A percentile compares a stretch with the other conserved stretches of the same genome.
Evolutionary conservation across 2,113 vertebrate genomes (phyloP).

Genomic region (Platichthys stellatus): DNA sequence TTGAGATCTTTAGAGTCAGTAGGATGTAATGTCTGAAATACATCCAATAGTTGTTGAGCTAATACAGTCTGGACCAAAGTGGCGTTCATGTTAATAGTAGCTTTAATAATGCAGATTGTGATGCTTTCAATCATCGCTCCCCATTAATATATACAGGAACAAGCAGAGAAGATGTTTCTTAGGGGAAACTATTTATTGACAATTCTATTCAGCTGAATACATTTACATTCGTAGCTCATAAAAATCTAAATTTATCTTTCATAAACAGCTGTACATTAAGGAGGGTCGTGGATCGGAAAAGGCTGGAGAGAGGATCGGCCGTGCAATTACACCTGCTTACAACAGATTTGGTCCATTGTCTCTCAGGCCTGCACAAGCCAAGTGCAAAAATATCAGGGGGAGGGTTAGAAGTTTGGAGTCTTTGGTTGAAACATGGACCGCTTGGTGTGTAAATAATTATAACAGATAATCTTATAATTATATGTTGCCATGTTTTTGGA

Average conservation of each 20-base stretch:
- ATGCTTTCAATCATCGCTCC: neutral
- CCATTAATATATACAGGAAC: neutral
- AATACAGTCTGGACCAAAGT: no score
- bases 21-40: neutral
- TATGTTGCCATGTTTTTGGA: constrained; percentile 8
- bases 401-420: neutral
- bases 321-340: neutral
- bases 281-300: constrained; percentile 21
- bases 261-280: constrained; percentile 52
- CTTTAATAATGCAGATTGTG: neutral
- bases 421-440: no score
- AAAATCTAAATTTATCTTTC: constrained; percentile 59
- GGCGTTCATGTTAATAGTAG: neutral
- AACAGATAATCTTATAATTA: neutral
- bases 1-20: neutral
- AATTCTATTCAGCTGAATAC: constrained; percentile 3
- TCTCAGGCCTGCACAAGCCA: neutral
- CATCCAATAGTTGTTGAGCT: neutral
- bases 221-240: constrained; percentile 50
- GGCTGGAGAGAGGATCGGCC: constrained; percentile 24
- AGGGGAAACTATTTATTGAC: constrained; percentile 62
- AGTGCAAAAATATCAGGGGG: neutral
- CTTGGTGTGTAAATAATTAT: neutral
- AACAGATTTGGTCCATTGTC: constrained; percentile 3
- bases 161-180: constrained; percentile 1